These are phyloP conservation scores for Ctenochaetus hawaiiensis DNA, from an alignment of 2,797 vertebrate species.

Conservation along the genomic window DNA sequence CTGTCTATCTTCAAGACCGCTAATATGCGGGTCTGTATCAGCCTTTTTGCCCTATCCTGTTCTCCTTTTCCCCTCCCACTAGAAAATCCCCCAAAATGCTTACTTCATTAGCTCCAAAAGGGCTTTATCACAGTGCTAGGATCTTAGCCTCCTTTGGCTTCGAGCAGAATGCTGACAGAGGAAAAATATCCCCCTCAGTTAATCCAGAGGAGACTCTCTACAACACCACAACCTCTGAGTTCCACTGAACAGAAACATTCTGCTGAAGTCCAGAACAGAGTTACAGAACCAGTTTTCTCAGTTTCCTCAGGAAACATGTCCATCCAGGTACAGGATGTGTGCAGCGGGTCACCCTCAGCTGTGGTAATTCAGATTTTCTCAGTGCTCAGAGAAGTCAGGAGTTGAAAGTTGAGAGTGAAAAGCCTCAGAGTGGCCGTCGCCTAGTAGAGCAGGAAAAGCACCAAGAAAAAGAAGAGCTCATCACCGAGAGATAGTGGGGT, in stretches of 20 bases:
- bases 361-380: constrained; percentile 49
- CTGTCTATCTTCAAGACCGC: constrained; percentile 27
- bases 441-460: constrained; percentile 75
- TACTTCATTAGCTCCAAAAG: constrained; percentile 44
- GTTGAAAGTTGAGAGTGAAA: constrained; percentile 65
- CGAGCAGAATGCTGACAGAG: constrained; percentile 25
- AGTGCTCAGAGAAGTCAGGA: constrained; percentile 49
- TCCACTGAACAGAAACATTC: constrained; percentile 38
- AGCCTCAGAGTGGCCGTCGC: constrained; percentile 80
- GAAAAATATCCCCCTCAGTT: constrained; percentile 24
- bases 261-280: constrained; percentile 54
- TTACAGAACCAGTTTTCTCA: constrained; percentile 37
- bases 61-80: neutral
- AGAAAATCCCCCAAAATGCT: constrained; percentile 39
- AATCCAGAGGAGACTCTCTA: constrained; percentile 23
- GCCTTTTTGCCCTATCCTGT: constrained; percentile 19
- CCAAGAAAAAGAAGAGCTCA: constrained; percentile 63
- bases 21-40: constrained; percentile 29
- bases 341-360: constrained; percentile 42
- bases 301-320: constrained; percentile 65
- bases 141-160: constrained; percentile 66
- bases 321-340: constrained; percentile 62
- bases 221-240: constrained; percentile 31
- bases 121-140: constrained; percentile 80
- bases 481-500: constrained; percentile 53